phyloP scores from a whole-genome alignment of 2,888 invertebrate species.

The Deroplatys truncata region DNA sequence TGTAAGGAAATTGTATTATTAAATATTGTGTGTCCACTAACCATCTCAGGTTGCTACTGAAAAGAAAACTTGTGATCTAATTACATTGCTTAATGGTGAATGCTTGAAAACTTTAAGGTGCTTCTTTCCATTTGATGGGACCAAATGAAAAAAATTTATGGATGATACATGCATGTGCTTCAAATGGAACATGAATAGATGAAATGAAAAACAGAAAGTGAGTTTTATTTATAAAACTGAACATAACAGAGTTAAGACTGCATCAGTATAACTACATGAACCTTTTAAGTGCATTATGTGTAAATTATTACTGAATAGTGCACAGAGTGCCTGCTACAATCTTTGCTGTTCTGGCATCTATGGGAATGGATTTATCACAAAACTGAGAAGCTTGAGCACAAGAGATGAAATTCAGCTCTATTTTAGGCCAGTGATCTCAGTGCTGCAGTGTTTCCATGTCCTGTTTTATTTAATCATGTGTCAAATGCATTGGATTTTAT shows the following conservation, averaged over 20 bases:
- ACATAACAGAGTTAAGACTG: background rate
- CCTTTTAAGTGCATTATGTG: background rate
- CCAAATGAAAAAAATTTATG: background rate
- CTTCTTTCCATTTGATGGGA: background rate
- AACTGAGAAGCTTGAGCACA: background rate
- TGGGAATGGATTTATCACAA: background rate
- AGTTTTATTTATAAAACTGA: background rate
- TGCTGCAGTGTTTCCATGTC: background rate
- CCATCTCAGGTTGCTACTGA: background rate
- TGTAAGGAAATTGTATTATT: background rate
- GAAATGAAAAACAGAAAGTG: background rate
- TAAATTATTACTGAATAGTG: background rate
- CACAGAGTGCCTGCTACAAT: background rate
- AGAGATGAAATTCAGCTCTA: background rate
- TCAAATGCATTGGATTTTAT: background rate
- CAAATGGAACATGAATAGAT: background rate
- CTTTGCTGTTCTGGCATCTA: background rate
- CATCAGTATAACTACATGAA: background rate
- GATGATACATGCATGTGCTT: background rate
- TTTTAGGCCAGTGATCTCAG: background rate
- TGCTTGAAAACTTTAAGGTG: background rate
- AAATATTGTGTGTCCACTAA: background rate
- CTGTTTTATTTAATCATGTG: background rate
- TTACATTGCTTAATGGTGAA: background rate
- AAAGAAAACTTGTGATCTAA: background rate